phyloP scores from a whole-genome alignment of 2,797 vertebrate species.

The Pagetopsis macropterus region DNA sequence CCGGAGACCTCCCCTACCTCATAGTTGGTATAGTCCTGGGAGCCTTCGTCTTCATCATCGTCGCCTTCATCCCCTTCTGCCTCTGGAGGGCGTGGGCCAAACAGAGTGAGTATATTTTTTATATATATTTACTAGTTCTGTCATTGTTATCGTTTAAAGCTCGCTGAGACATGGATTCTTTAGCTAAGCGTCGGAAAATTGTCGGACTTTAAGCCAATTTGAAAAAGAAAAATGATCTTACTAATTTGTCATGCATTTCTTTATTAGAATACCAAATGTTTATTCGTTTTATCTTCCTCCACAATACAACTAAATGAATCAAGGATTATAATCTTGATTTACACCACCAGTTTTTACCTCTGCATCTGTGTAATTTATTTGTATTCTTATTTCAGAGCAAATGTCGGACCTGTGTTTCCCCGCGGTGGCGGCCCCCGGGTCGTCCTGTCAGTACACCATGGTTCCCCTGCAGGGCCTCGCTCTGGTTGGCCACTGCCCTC shows the following conservation, averaged over 20 bases:
- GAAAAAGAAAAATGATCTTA: too few species aligned
- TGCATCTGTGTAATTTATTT: neutral
- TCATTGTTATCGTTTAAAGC: too few species aligned
- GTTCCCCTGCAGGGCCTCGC: conserved; percentile 91
- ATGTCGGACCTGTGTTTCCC: conserved; percentile 92
- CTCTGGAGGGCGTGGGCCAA: conserved; percentile 98
- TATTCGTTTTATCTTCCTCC: too few species aligned
- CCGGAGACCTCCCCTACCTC: conserved; percentile 93
- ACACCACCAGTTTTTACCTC: neutral
- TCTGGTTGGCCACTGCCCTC: conserved; percentile 83
- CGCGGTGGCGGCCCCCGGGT: conserved; percentile 83
- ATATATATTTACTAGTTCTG: neutral
- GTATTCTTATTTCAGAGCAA: conserved; percentile 86
- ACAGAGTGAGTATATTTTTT: conserved; percentile 88
- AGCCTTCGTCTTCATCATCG: conserved; percentile 92
- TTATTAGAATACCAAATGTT: too few species aligned
- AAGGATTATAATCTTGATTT: too few species aligned
- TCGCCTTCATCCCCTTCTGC: conserved; percentile 97
- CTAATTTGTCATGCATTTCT: too few species aligned
- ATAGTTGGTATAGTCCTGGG: conserved; percentile 93
- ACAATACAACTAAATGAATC: too few species aligned
- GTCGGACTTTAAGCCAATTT: too few species aligned
- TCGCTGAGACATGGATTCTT: too few species aligned
- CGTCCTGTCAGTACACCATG: conserved; percentile 97
- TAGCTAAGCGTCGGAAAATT: too few species aligned